These are phyloP conservation scores for Neolamprologus toae DNA, from an alignment of 2,113 vertebrate genomes.

Conservation along the genomic window DNA sequence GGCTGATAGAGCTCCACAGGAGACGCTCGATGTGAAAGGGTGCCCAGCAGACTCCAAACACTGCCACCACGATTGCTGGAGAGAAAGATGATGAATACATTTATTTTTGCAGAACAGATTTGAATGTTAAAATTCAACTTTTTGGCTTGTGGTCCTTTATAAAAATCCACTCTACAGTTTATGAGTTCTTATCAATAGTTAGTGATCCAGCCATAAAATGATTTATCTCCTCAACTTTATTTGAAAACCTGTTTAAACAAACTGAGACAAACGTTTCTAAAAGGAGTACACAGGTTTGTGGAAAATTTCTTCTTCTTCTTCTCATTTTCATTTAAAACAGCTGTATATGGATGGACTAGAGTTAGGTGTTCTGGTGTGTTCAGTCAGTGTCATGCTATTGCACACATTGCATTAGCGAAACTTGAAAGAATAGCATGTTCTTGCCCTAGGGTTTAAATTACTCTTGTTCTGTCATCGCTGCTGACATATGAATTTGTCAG, in stretches of 20 bases:
- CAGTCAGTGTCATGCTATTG: not conserved
- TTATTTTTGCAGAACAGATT: not conserved
- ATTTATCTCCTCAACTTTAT: not conserved
- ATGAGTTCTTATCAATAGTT: not conserved
- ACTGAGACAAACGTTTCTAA: not conserved
- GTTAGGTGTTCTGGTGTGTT: not conserved
- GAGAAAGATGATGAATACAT: not conserved
- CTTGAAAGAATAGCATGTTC: not conserved
- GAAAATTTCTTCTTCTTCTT: not conserved
- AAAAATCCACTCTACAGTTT: not conserved
- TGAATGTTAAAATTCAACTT: not conserved
- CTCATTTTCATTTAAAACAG: not conserved
- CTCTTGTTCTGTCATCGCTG: not conserved
- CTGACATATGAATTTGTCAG: not conserved
- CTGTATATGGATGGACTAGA: not conserved
- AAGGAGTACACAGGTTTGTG: not conserved
- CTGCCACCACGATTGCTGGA: slow-evolving; percentile 60
- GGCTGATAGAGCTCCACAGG: slow-evolving; percentile 71
- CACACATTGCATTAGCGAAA: not conserved
- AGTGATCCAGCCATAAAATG: not conserved
- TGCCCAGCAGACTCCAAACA: slow-evolving; percentile 70
- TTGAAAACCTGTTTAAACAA: not conserved
- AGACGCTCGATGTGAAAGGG: slow-evolving; percentile 71
- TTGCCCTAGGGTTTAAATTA: not conserved
- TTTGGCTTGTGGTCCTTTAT: not conserved